Percentiles rank a stretch among this genome's conserved stretches.
phyloP scores from a whole-genome alignment of 2,113 vertebrate species.

The Prionailurus bengalensis region DNA sequence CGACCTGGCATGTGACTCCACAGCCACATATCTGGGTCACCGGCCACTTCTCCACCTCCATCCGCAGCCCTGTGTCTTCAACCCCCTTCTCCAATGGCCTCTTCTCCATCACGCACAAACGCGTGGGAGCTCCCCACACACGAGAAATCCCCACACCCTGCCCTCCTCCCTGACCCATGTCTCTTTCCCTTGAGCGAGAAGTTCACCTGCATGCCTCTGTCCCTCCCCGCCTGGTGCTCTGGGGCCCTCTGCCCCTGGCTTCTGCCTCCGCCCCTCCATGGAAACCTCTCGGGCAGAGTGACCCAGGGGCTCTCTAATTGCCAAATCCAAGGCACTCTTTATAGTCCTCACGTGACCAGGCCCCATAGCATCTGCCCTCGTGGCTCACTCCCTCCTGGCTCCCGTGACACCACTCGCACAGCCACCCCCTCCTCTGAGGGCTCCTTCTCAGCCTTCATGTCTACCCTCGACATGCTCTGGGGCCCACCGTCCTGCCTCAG shows the following conservation, averaged over 20 bases:
- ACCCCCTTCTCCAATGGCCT: not conserved
- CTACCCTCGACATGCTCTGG: not conserved
- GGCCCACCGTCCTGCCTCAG: not conserved
- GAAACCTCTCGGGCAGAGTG: not conserved
- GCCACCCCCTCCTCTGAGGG: not conserved
- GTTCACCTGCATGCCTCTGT: too few species aligned
- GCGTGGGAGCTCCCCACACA: rapidly evolving
- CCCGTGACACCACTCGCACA: not conserved
- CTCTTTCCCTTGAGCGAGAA: not conserved
- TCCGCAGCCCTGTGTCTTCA: not conserved
- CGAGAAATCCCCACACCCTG: not conserved
- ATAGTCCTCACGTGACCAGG: not conserved
- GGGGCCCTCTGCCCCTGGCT: not conserved
- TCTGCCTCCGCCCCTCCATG: not conserved
- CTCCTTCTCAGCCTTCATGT: not conserved
- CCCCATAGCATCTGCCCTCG: not conserved
- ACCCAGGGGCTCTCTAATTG: not conserved
- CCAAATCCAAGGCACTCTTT: not conserved
- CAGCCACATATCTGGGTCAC: not conserved
- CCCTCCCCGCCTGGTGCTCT: not conserved
- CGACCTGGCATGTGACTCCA: not conserved
- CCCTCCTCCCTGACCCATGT: rapidly evolving
- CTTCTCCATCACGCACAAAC: not conserved
- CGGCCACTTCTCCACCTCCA: not conserved
- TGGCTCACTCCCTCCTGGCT: rapidly evolving